Base-by-base conservation (phyloP, 2,888 invertebrate species). In the Nomada ruficornis region DNA sequence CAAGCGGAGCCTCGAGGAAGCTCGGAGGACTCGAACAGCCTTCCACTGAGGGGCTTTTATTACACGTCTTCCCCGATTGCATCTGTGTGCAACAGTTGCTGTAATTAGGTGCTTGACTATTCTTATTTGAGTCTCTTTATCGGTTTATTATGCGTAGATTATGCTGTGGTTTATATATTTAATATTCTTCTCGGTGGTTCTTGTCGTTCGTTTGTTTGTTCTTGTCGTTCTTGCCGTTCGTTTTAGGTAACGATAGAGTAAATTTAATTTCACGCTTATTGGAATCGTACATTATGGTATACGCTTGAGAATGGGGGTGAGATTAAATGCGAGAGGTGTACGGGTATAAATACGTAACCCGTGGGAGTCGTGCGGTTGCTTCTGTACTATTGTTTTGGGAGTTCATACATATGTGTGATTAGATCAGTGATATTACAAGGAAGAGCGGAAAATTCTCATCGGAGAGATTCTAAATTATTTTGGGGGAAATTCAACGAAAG, bases 1-100 rank as follows among this genome's bases (percentile, higher is more conserved):
- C 52, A 59, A 70, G 62, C 42, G 68, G 15, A 63, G 74, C 83
- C 78, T 44, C 74, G 71, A 78, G 83, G 75, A 83, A 82, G 75
- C 82, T 82, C 78, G 65, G 13, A 72, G 69, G 82, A 82, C 62
- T 72, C 62, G 57, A 59, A 42, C 65, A 54, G 77, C 78, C 71
- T 71, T 47, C 65, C 36, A 63, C 71, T 64, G 13, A 23, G 26
- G 52, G 57, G 74, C 82, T 77, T 77, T 83, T 77, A 77, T 80
- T 59, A 50, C 65, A 50, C 59, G 59, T 67, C 70, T 42, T 77
- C 59, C 59, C 73, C 52, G 20, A 52, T 62, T 73, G 73, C 83
- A 74, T 78, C 77, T 75, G 77, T 77, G 65, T 60, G 20, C 70
- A 68, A 44, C 59, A 57, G 20, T 63, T 18, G 47, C 52, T 52